phyloP scores from a whole-genome alignment of 2,113 vertebrate species.

The Antennarius striatus region DNA sequence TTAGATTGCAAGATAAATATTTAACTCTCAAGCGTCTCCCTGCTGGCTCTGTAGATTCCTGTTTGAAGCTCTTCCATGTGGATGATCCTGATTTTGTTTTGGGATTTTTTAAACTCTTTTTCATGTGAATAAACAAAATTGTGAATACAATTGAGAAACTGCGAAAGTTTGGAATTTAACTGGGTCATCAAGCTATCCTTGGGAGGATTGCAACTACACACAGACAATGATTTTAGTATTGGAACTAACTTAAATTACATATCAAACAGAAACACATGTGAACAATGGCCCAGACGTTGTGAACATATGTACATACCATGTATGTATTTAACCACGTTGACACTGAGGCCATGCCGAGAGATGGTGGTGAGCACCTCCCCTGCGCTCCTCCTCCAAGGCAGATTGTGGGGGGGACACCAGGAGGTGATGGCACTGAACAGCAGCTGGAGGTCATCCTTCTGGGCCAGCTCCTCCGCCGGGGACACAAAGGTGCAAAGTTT shows the following conservation, averaged over 20 bases:
- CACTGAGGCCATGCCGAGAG: conserved; percentile 94
- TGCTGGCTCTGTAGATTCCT: neutral
- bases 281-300: neutral
- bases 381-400: conserved; percentile 97
- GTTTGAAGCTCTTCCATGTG: neutral
- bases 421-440: conserved; percentile 99
- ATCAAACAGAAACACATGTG: too few relatives aligned
- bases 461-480: conserved; percentile 95
- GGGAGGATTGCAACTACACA: neutral
- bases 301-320: conserved; percentile 79
- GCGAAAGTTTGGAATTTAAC: too few relatives aligned
- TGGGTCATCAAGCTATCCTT: neutral
- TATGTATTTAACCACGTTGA: conserved; percentile 99
- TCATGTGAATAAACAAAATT: too few relatives aligned
- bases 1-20: neutral
- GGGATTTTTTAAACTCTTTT: too few relatives aligned
- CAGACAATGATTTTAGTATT: too few relatives aligned
- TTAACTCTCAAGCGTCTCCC: neutral
- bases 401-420: conserved; percentile 98
- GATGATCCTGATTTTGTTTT: too few relatives aligned
- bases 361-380: conserved; percentile 99
- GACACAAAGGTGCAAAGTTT: conserved; percentile 97
- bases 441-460: conserved; percentile 98
- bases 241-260: too few relatives aligned
- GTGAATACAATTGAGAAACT: too few relatives aligned